Conservation (phyloP, 2,113 vertebrate genomes). For the Colossoma macropomum region DNA sequence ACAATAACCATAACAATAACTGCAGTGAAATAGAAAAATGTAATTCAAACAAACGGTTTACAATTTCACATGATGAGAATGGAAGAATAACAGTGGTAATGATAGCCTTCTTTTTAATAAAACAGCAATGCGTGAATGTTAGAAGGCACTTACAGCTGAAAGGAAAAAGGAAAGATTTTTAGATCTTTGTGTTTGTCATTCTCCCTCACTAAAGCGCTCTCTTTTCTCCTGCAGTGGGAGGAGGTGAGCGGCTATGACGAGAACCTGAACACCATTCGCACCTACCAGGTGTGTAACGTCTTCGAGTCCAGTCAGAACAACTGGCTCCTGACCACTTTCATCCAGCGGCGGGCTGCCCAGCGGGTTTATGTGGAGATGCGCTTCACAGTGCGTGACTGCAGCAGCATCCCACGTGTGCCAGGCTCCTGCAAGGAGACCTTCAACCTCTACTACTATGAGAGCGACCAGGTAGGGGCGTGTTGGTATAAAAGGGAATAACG, state of each 20-base stretch:
- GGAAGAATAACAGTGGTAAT: neutral
- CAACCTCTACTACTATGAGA: conserved; percentile 98
- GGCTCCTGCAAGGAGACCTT: conserved; percentile 99
- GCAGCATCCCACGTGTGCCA: conserved; percentile 95
- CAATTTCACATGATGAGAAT: neutral
- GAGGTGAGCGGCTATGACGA: conserved; percentile 99
- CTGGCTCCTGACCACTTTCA: conserved; percentile 98
- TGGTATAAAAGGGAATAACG: no score
- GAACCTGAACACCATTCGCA: conserved; percentile 98
- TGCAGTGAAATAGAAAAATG: neutral
- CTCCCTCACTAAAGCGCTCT: neutral
- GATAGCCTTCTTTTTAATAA: neutral
- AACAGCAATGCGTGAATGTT: neutral
- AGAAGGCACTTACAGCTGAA: neutral
- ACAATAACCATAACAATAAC: conserved; percentile 13
- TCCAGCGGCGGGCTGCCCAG: conserved; percentile 90
- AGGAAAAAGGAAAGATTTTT: neutral
- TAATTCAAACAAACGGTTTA: neutral
- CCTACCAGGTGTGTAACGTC: conserved; percentile 98
- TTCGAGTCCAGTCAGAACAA: conserved; percentile 99
- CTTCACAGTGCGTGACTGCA: conserved; percentile 97
- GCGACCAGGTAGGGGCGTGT: conserved; percentile 70
- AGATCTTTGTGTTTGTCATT: conserved; percentile 1
- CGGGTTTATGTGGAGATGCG: conserved; percentile 98
- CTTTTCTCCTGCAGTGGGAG: conserved; percentile 87